Base-by-base conservation (phyloP, 2,888 invertebrate species). In the Himalopsyche tibetana region DNA sequence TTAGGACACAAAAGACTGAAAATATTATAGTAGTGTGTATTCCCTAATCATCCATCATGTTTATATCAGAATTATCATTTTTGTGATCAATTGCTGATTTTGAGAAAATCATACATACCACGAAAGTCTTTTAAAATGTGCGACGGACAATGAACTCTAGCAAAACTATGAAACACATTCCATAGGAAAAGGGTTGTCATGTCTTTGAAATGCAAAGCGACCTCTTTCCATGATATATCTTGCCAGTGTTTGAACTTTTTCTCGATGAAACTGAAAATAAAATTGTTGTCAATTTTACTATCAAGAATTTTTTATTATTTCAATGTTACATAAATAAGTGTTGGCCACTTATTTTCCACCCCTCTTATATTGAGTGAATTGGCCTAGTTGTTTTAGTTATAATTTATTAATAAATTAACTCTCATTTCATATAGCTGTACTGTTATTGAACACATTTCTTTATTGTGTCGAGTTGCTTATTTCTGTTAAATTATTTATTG, bases 171-270 rank as follows among this genome's bases (percentile, higher is more conserved):
- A 51, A 84, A 84, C 17, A 56, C 80, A 4, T 79, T 84, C 63
- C 63, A 84, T 19, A 84, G 17, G 82, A 86, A 86, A n/a, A 84
- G 69, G 12, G 55, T 19, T 5, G 86, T 86, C 38, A 51, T 38
- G 63, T 86, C 84, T 8, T 84, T 55, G 51, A 86, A 86, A n/a
- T 82, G 19, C n/a, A 42, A 28, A 5, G 80, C 45, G n/a, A 86
- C 40, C 12, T 84, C 84, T 45, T 80, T 80, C 86, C 86, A 86
- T 19, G 55, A 55, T 40, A 83, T 55, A 15, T 84, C 83, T 84
- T 86, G 63, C 86, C 86, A 86, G 69, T 56, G 82, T 4, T 12
- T n/a, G 51, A 84, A 86, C 56, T 55, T 80, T 83, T 80, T 82
- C 28, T 51, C 56, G 11, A n/a, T 42, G 36, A 86, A 82, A 36